These are phyloP conservation scores for Galemys pyrenaicus DNA, from an alignment of 2,113 vertebrate genomes.

Conservation along the genomic window DNA sequence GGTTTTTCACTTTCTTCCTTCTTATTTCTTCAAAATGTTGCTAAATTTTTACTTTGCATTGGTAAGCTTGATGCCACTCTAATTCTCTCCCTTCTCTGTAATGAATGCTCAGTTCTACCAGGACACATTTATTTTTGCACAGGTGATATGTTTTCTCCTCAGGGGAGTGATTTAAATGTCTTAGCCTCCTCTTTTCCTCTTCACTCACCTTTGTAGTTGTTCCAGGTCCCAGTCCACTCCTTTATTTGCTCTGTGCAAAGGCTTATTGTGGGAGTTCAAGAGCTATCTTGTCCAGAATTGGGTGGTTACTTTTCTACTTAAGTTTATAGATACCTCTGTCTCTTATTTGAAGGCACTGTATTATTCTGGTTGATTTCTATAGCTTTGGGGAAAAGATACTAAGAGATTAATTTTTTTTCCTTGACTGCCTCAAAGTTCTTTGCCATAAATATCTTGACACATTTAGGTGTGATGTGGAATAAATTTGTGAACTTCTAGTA, in stretches of 20 bases:
- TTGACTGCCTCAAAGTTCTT: not conserved
- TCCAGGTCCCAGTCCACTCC: not conserved
- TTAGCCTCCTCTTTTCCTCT: not conserved
- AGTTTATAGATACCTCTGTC: not conserved
- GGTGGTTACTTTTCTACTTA: not conserved
- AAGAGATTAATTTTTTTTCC: not conserved
- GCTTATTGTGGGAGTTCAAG: not conserved
- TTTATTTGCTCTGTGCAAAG: not conserved
- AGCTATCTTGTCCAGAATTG: not conserved
- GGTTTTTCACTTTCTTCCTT: not conserved
- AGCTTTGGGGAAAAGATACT: not conserved
- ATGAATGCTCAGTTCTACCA: not conserved
- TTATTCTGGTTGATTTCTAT: not conserved
- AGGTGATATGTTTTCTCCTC: not conserved
- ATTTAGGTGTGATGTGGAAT: not conserved
- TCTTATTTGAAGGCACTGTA: not conserved
- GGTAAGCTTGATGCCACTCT: not conserved
- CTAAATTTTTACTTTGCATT: not conserved
- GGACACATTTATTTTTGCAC: not conserved
- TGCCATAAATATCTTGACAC: not conserved
- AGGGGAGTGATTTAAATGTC: not conserved
- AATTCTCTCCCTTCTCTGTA: not conserved
- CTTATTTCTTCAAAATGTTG: not conserved
- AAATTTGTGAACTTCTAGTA: not conserved
- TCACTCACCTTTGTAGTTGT: not conserved